Percentiles rank a stretch among this genome's conserved stretches.
phyloP scores from a whole-genome alignment of 2,888 invertebrate species.

The Protodeltote pygarga region DNA sequence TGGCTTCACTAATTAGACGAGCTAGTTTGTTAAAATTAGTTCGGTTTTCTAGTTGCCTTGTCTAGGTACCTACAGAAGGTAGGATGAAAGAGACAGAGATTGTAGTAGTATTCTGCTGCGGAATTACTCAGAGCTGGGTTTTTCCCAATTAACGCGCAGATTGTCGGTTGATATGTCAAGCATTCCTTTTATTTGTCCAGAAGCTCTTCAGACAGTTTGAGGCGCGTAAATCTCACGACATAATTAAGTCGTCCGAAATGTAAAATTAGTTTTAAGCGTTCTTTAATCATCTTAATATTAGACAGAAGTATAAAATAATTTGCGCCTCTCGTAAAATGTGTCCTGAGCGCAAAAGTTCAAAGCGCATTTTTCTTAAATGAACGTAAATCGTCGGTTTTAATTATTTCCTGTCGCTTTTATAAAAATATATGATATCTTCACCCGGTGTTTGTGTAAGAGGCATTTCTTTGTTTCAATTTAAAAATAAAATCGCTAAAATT shows the following conservation, averaged over 20 bases:
- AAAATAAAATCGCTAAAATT: slow-evolving; percentile 52
- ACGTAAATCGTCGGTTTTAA: slow-evolving; percentile 50
- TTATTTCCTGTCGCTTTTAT: slow-evolving; percentile 52
- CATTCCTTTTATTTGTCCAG: slow-evolving; percentile 17
- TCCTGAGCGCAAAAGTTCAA: slow-evolving; percentile 45
- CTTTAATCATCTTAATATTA: slow-evolving; percentile 43
- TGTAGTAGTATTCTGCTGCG: slow-evolving; percentile 5
- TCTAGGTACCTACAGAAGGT: too few relatives aligned
- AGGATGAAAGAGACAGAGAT: too few relatives aligned
- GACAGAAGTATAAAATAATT: slow-evolving; percentile 41
- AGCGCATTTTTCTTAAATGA: slow-evolving; percentile 46
- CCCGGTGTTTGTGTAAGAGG: slow-evolving; percentile 36
- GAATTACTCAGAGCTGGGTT: slow-evolving; percentile 16
- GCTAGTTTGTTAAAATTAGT: slow-evolving; percentile 45
- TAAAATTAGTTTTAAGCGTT: slow-evolving; percentile 34
- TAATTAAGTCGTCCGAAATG: slow-evolving; percentile 17
- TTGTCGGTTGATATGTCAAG: slow-evolving; percentile 25
- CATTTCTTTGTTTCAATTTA: slow-evolving; percentile 49
- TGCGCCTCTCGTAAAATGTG: slow-evolving; percentile 46
- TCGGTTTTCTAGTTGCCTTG: slow-evolving; percentile 24
- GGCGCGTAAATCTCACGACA: slow-evolving; percentile 1
- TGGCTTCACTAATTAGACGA: slow-evolving; percentile 34
- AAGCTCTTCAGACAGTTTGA: slow-evolving; percentile 3
- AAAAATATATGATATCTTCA: slow-evolving; percentile 35
- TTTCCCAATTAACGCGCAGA: slow-evolving; percentile 8